phyloP scores from a whole-genome alignment of 2,113 vertebrate species.

The Girardinichthys multiradiatus region DNA sequence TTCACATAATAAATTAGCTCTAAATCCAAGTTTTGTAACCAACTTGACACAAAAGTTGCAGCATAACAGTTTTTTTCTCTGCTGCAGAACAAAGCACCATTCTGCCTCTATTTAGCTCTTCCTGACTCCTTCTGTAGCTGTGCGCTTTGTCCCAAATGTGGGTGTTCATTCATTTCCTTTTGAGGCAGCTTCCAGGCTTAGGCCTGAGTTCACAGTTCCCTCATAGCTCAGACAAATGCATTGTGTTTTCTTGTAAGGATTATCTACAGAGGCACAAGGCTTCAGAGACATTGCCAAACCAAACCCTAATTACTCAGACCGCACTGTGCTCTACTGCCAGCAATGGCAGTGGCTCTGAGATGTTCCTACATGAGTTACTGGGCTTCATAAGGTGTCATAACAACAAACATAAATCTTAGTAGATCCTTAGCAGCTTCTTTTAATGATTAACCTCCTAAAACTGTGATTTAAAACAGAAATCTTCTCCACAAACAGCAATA shows the following conservation, averaged over 20 bases:
- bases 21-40: neutral
- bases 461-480: conserved; percentile 6
- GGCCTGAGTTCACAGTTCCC: conserved; percentile 66
- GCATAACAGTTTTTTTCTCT: conserved; percentile 33
- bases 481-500: neutral
- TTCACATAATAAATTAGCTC: neutral
- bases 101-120: conserved; percentile 15
- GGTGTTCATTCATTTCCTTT: conserved; percentile 66
- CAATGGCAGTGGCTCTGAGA: conserved; percentile 17
- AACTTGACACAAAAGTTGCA: neutral
- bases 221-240: conserved; percentile 67
- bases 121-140: conserved; percentile 28
- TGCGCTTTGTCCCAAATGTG: conserved; percentile 57
- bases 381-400: conserved; percentile 13
- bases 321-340: conserved; percentile 34
- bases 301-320: conserved; percentile 60
- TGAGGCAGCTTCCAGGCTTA: conserved; percentile 60
- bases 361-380: conserved; percentile 18
- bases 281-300: conserved; percentile 63
- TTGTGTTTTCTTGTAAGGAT: conserved; percentile 62
- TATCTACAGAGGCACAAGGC: conserved; percentile 59
- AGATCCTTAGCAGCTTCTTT: conserved; percentile 2
- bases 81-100: conserved; percentile 33
- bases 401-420: conserved; percentile 19
- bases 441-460: neutral